These are phyloP conservation scores for Discoglossus pictus DNA, from an alignment of 2,797 vertebrate genomes.

Conservation along the genomic window DNA sequence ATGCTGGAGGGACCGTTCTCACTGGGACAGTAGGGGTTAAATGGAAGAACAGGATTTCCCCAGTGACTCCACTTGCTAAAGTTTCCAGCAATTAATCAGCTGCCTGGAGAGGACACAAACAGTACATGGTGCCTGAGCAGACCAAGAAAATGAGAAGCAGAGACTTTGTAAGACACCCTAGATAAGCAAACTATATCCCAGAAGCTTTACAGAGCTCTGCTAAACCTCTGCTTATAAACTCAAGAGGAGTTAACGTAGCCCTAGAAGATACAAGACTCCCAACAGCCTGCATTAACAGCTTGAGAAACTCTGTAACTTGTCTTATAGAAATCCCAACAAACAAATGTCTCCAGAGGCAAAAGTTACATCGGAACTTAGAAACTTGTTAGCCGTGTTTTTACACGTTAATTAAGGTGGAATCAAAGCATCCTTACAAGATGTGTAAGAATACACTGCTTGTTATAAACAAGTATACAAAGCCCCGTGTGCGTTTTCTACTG, in stretches of 20 bases:
- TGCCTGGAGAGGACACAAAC: not conserved
- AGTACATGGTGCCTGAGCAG: not conserved
- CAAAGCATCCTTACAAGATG: too few species aligned
- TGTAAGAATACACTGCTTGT: too few species aligned
- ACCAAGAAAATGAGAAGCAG: conserved; percentile 56
- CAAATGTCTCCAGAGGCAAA: too few species aligned
- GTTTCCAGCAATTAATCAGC: conserved; percentile 54
- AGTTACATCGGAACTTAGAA: too few species aligned
- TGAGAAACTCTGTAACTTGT: conserved; percentile 2
- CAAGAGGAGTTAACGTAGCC: not conserved
- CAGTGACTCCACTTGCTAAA: conserved; percentile 38
- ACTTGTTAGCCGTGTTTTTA: too few species aligned
- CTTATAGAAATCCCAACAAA: too few species aligned
- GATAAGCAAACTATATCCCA: not conserved
- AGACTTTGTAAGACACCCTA: conserved; percentile 43
- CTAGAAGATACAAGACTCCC: not conserved
- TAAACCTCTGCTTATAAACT: not conserved
- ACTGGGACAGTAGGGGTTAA: not conserved
- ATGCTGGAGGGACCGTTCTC: too few species aligned
- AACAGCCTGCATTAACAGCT: not conserved
- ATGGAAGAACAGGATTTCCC: not conserved
- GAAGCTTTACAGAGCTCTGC: not conserved
- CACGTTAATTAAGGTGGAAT: too few species aligned
- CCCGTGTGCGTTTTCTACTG: too few species aligned
- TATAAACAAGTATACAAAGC: too few species aligned